Evolutionary conservation across 1,140 invertebrate species (phyloP), one percentile per base, ranked within the genome.

Genomic region (Drosophila trapezifrons): DNA sequence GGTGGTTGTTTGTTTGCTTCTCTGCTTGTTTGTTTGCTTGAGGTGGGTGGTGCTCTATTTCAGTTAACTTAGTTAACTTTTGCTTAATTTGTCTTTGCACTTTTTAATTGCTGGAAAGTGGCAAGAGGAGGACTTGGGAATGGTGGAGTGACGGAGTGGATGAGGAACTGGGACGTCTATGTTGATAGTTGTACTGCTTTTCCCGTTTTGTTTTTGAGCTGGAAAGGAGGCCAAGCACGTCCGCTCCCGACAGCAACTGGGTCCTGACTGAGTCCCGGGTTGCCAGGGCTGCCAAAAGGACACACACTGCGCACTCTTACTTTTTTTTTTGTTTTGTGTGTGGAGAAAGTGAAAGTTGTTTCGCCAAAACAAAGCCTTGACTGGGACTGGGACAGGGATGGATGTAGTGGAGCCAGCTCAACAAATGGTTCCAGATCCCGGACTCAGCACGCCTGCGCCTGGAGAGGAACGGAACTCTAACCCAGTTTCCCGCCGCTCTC

Each of bases 281-380:
- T 22, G 43, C 83, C 83, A 89, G 84, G 82, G 80, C 79, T 86
- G 75, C 13, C 47, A 52, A 49, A 49, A 69, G 62, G 58, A 55
- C 78, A 60, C 46, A 59, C 46, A 59, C 51, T 84, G 80, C 81
- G 73, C 62, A 80, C 81, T 84, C 60, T 84, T 76, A 74, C 81
- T 84, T 85, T 80, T 60, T 25, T 15, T 35, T 29, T 29, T 29
- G 27, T 29, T 29, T 32, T 32, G 9, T 32, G 9, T 10, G 9
- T 8, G 29, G 29, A 32, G 80, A 84, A 84, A 84, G 76, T 62
- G 59, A 82, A 75, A 81, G 59, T 58, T 37, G 51, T 22, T 54
- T 54, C 51, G 74, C 69, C 66, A 84, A 77, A 80, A 78, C 65
- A 82, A 84, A 85, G 67, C 64, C 77, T 66, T 73, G 57, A 38